Conservation (phyloP, 2,113 vertebrate genomes). For the Callipepla squamata region DNA sequence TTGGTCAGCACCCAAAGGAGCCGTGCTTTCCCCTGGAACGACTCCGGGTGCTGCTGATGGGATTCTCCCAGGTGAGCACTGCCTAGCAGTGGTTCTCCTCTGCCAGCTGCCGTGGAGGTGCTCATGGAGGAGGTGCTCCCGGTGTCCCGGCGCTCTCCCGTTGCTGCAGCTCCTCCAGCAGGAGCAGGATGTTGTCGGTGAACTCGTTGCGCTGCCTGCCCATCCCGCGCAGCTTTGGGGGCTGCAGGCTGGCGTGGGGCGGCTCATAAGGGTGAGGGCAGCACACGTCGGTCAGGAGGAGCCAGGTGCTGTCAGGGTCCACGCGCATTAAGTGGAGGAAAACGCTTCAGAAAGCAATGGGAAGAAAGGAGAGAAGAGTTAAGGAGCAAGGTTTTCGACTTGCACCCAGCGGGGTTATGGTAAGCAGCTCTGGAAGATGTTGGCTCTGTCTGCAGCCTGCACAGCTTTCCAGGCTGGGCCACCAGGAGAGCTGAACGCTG, state of each 20-base stretch:
- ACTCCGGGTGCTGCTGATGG: accelerated
- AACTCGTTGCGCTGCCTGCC: constrained; percentile 73
- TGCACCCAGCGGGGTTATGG: neutral
- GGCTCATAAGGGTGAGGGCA: constrained; percentile 75
- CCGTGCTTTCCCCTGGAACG: accelerated
- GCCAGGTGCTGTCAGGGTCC: constrained; percentile 89
- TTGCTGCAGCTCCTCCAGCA: constrained; percentile 80
- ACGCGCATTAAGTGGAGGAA: constrained; percentile 85
- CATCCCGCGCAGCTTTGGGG: constrained; percentile 71
- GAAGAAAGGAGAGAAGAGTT: neutral
- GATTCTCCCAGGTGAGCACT: neutral
- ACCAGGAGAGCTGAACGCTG: accelerated
- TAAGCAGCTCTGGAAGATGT: neutral
- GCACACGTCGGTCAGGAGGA: constrained; percentile 82
- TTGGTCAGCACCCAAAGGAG: neutral
- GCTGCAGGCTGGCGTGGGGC: constrained; percentile 80
- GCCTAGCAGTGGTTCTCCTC: accelerated
- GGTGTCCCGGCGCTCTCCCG: accelerated
- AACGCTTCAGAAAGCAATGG: constrained; percentile 76
- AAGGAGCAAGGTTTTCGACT: neutral
- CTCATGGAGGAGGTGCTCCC: neutral
- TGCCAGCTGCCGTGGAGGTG: accelerated
- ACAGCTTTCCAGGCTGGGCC: neutral
- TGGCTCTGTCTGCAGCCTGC: neutral
- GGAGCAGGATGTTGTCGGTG: constrained; percentile 80